Evolutionary conservation across 2,888 invertebrate species (phyloP), one percentile per base, ranked within the genome.

Genomic region (Adelphocoris suturalis): DNA sequence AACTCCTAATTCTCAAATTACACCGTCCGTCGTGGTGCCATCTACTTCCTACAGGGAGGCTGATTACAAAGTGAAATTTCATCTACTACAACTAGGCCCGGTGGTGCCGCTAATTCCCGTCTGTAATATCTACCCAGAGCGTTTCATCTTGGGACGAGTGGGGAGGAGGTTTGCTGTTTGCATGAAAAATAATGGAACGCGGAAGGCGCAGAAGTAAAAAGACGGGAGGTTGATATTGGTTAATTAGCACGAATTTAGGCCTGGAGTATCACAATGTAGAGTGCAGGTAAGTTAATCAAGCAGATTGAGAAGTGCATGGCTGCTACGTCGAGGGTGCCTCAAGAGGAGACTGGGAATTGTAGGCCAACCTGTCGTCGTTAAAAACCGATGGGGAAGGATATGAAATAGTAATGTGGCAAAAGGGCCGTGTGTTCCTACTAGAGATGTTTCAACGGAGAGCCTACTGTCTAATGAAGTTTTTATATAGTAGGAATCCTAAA

Each of bases 201-300:
- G 37, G 37, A 37, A 37, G 37, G 37, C 37, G 27, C 46, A 82
- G 47, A 48, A 85, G 85, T 27, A 19, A 37, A 19, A 23, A 37
- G 85, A 27, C 85, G 27, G 48, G 82, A 47, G 23, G 55, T 85
- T 28, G 85, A 55, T 55, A 85, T 85, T 61, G 61, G 55, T 85
- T 85, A 55, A 85, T 85, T 85, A 85, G 85, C 37, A 85, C 27
- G 61, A 85, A 57, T 3, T 27, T 11, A 37, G 85, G 37, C 55
- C 16, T 57, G 28, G 48, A 48, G 52, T 46, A 37, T n/a, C 27
- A 55, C 48, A 85, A 28, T 55, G 85, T 52, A 57, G 52, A 84
- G 55, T 85, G 85, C 27, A 27, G 61, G 55, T 57, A 23, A 61
- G 85, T 85, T 85, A 85, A 85, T 85, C 85, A 61, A 55, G 55